phyloP scores from a whole-genome alignment of 2,888 invertebrate genomes.

The Macrophya alboannulata region DNA sequence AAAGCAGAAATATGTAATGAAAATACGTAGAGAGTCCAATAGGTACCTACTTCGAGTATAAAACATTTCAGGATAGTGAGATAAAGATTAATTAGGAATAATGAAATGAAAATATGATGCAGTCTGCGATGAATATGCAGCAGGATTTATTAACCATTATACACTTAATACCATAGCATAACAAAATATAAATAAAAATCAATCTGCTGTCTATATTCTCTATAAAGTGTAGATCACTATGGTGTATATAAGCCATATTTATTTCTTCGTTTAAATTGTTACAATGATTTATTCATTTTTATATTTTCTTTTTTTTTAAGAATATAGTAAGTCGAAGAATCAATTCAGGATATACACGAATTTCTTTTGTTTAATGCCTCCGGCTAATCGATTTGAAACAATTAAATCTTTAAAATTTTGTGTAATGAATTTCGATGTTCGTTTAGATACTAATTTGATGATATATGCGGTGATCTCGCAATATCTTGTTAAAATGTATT shows the following conservation, averaged over 20 bases:
- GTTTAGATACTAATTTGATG: neutral
- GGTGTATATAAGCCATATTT: slow-evolving; percentile 9
- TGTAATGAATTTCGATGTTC: slow-evolving; percentile 14
- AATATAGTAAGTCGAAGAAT: slow-evolving; percentile 3
- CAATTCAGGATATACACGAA: neutral
- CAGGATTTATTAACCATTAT: slow-evolving; percentile 55
- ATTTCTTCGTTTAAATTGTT: neutral
- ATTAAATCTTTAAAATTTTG: neutral
- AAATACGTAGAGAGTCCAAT: neutral
- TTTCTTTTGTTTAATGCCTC: neutral
- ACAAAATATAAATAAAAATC: slow-evolving; percentile 54
- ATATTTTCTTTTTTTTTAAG: neutral
- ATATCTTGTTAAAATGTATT: neutral
- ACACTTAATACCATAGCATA: slow-evolving; percentile 53
- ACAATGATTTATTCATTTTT: neutral
- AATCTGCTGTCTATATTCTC: slow-evolving; percentile 46
- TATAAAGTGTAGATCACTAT: slow-evolving; percentile 33
- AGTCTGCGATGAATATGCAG: slow-evolving; percentile 54
- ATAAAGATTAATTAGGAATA: slow-evolving; percentile 29
- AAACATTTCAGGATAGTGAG: neutral
- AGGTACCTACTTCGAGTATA: neutral
- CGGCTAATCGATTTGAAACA: neutral
- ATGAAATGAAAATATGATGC: neutral
- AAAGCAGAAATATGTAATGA: neutral
- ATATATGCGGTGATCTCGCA: slow-evolving; percentile 16